Base-by-base conservation (phyloP, 2,888 invertebrate genomes). In the Temnothorax rugatulus region DNA sequence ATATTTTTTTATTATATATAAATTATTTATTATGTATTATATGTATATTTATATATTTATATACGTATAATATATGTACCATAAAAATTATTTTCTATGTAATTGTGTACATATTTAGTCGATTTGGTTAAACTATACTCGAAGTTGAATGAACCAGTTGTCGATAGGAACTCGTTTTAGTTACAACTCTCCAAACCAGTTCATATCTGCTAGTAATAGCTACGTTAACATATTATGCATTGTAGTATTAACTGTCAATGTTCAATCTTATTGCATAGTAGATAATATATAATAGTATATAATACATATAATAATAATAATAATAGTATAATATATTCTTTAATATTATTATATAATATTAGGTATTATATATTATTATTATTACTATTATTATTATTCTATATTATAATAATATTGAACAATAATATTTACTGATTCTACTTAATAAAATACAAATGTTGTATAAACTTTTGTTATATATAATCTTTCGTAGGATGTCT, bases 161-260 rank as follows among this genome's bases (percentile, higher is more conserved):
- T 7, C 18, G 8, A 41, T 25, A 11, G 25, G 13, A 5, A 71
- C 21, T 50, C 7, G 34, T 50, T 52, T 29, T 41, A 64, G 13
- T 64, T 38, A 38, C 11, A 38, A 64, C 41, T 64, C 29, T 34
- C 2, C 13, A 73, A 73, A 73, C 41, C 41, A 41, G 25, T 73
- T 57, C 18, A 73, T 57, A 54, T 38, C 54, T 69, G 34, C 34
- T 34, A 59, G 7, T 59, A 59, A 25, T 25, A 57, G 5, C 5
- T 25, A 25, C 13, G 13, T 11, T 21, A 13, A 54, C 4, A 57
- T 25, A 57, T 57, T 54, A 25, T 15, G 25, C 15, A 25, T 25
- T 15, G 25, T 25, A 25, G 11, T 57, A 15, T 57, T 25, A 57
- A 57, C 13, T 57, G 5, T 15, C 25, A 54, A 54, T 15, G 21